These are phyloP conservation scores for Pachypeltis micranthus DNA, from an alignment of 1,140 invertebrate species.

Conservation along the genomic window DNA sequence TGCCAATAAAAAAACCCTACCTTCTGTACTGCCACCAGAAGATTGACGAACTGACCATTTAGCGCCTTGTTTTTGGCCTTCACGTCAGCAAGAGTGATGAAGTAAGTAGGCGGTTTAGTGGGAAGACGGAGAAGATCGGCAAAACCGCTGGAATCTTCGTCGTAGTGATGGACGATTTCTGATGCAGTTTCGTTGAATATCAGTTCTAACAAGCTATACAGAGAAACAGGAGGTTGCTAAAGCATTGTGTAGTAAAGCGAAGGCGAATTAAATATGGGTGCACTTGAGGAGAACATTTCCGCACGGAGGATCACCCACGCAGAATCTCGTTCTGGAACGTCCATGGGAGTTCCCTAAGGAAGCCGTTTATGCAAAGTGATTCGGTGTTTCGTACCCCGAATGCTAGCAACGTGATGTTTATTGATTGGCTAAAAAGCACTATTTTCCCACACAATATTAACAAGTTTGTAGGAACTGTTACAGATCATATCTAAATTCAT, in stretches of 20 bases:
- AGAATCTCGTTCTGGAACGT: no score
- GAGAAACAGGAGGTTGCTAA: conserved; percentile 14
- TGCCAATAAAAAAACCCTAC: conserved; percentile 32
- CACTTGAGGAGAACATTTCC: background rate
- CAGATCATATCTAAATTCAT: no score
- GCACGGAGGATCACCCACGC: no score
- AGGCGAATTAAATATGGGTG: background rate
- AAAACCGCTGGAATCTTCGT: conserved; percentile 37
- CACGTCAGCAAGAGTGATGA: conserved; percentile 30
- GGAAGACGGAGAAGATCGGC: conserved; percentile 42
- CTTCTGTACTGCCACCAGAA: conserved; percentile 37
- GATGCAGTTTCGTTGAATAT: conserved; percentile 46
- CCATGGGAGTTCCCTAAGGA: no score
- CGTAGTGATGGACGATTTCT: conserved; percentile 42
- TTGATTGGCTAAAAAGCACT: no score
- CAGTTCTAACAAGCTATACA: conserved; percentile 43
- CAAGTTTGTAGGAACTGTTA: no score
- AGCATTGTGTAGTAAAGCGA: background rate
- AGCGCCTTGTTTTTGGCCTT: conserved; percentile 33
- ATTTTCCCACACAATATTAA: no score
- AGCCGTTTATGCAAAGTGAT: no score
- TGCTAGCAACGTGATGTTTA: no score
- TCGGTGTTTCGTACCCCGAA: no score
- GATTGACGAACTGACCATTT: conserved; percentile 33
- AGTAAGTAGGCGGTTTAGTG: conserved; percentile 38